Base-by-base conservation (phyloP, 1,140 invertebrate genomes). In the Megathymus violae region DNA sequence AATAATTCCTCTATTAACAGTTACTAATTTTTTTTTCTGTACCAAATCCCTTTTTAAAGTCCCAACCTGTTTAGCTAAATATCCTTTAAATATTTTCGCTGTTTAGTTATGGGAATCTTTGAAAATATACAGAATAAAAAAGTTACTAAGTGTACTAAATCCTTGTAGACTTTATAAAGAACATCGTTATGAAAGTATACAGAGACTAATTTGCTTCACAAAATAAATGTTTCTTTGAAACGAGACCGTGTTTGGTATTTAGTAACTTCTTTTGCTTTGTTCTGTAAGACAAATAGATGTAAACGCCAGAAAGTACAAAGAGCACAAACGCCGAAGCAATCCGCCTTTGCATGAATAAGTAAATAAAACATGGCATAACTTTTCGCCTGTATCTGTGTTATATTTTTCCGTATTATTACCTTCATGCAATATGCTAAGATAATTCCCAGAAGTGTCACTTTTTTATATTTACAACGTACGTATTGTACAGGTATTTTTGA, bases 281-380 rank as follows among this genome's bases (percentile, higher is more conserved):
- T 50, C 15, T 36, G n/a, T 14, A n/a, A 11, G 16, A 54, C 4
- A 52, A 52, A 52, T 52, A 41, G 25, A 54, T 54, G 36, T 54
- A 41, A 54, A 41, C 22, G 36, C 15, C n/a, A 44, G 41, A 54
- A 41, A 41, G 36, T 25, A 54, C 50, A 58, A 31, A 46, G 41
- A 44, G 17, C n/a, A 22, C 9, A 17, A 31, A 41, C 41, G 25
- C 11, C 13, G 44, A 58, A 58, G 54, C 54, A 58, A 58, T 58
- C 41, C 44, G 27, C 54, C 15, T 46, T 58, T 46, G 40, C 25
- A 58, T 58, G 54, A 58, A 58, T 58, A 58, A 58, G 41, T 56
- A 58, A 58, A 58, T 58, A 58, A 46, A 22, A 58, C 25, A n/a
- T 17, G 25, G 25, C 41, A 58, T 36, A 58, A 58, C 25, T 44